These are phyloP conservation scores for Phainopepla nitens DNA, from an alignment of 2,113 vertebrate species.

Conservation along the genomic window DNA sequence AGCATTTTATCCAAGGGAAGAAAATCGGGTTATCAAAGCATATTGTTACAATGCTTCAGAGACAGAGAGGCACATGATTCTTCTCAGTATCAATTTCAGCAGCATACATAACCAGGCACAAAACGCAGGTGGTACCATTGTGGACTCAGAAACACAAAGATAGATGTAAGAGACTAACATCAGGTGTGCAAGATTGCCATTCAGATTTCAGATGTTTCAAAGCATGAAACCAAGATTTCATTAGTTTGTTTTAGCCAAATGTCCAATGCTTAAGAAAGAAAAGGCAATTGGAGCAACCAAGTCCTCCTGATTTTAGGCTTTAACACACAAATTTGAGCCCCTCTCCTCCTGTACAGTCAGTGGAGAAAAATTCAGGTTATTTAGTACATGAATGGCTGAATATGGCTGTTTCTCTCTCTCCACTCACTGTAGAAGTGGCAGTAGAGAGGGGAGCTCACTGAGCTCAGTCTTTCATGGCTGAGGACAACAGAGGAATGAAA, in stretches of 20 bases:
- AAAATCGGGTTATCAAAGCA: background rate
- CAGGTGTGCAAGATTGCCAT: background rate
- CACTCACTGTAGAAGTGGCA: background rate
- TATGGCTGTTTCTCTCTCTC: background rate
- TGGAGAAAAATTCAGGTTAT: background rate
- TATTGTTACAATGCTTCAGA: background rate
- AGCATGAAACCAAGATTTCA: background rate
- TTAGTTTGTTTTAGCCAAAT: background rate
- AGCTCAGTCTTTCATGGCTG: background rate
- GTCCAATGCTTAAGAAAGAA: background rate
- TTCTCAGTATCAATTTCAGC: background rate
- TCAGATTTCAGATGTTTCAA: background rate
- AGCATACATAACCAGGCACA: fast-evolving
- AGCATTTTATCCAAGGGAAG: background rate
- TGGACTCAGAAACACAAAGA: background rate
- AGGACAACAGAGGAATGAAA: background rate
- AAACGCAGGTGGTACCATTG: background rate
- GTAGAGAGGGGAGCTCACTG: background rate
- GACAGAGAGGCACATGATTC: background rate
- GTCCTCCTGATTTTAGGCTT: background rate
- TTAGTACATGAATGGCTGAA: background rate
- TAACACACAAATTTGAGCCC: background rate
- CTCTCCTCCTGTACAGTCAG: background rate
- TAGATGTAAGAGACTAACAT: background rate
- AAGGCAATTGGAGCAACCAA: background rate